These are phyloP conservation scores for Orestias chungarensis DNA, from an alignment of 2,797 vertebrate species.

Conservation along the genomic window DNA sequence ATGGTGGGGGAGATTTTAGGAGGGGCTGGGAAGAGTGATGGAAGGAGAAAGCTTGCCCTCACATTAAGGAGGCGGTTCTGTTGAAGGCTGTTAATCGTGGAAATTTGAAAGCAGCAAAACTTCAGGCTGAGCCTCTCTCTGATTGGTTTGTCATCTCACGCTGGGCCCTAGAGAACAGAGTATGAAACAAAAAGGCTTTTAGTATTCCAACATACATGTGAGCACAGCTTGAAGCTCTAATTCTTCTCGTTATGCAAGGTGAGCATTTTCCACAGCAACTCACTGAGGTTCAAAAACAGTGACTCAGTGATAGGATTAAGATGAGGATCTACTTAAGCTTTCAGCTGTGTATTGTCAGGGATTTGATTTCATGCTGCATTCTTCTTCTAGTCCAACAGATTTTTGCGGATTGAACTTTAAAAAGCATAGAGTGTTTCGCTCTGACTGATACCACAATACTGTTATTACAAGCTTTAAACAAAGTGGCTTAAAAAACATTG, in stretches of 20 bases:
- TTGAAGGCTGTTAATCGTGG: constrained; percentile 3
- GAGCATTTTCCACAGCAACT: neutral
- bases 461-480: no score
- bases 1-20: neutral
- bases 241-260: neutral
- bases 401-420: neutral
- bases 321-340: neutral
- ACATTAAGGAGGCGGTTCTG: constrained; percentile 24
- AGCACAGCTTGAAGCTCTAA: neutral
- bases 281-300: neutral
- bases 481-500: no score
- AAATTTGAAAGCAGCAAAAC: constrained; percentile 14
- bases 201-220: constrained; percentile 1
- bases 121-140: constrained; percentile 32
- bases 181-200: constrained; percentile 15
- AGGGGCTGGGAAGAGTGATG: constrained; percentile 17
- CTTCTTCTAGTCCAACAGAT: neutral
- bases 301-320: neutral
- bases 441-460: neutral
- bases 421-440: neutral
- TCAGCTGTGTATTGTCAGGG: neutral
- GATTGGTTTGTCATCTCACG: constrained; percentile 19
- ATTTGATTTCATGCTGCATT: neutral
- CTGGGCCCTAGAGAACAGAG: constrained; percentile 40
- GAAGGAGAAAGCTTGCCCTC: constrained; percentile 7